Percentiles rank a stretch among this genome's conserved stretches.
Conservation (phyloP, 2,113 vertebrate species). For the Ctenodactylus gundi region DNA sequence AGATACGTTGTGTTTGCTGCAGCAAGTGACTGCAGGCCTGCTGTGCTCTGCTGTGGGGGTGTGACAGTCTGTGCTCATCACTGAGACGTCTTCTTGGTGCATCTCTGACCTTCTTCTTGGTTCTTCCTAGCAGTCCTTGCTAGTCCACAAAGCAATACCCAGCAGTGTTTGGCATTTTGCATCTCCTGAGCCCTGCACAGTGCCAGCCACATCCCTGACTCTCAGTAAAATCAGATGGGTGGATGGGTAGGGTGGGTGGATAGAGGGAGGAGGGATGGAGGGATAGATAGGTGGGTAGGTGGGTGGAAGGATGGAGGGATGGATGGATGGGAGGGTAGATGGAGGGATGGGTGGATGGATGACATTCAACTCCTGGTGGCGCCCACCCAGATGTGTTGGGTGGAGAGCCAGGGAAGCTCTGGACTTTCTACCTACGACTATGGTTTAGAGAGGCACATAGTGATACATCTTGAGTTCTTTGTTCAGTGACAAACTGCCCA, state of each 20-base stretch:
- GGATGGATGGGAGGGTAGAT: background rate
- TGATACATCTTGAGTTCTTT: background rate
- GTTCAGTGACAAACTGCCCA: background rate
- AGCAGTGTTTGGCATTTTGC: background rate
- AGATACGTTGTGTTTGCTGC: fast-evolving
- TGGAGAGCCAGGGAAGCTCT: too few species aligned
- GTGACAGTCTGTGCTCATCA: background rate
- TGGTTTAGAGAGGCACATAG: background rate
- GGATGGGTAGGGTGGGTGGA: background rate
- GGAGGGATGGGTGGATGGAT: background rate
- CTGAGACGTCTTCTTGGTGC: too few species aligned
- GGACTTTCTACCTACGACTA: background rate
- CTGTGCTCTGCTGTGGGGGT: background rate
- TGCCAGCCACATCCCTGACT: fast-evolving
- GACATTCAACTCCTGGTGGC: background rate
- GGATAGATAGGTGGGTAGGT: background rate
- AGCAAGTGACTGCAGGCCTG: background rate
- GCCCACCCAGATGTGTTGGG: fast-evolving
- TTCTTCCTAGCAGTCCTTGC: background rate
- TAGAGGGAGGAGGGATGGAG: too few species aligned
- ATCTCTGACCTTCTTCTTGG: background rate
- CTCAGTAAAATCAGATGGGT: background rate
- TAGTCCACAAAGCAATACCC: background rate
- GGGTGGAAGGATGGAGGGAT: background rate
- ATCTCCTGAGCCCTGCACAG: background rate